phyloP scores from a whole-genome alignment of 2,113 vertebrate species.

The Sylvilagus bachmani region DNA sequence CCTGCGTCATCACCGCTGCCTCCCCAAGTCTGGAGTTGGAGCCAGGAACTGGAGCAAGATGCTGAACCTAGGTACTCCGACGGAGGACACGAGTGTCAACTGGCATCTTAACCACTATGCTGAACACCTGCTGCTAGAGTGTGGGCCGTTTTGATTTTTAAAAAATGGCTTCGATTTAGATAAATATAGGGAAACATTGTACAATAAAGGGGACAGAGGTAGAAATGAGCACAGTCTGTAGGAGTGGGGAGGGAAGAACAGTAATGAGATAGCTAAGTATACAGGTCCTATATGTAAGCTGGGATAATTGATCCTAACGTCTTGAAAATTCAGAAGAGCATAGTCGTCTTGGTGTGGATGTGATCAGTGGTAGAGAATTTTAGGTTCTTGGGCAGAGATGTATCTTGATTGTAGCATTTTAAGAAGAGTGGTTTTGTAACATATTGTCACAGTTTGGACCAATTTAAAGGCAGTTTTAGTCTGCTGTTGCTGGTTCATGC shows the following conservation, averaged over 20 bases:
- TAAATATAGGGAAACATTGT: background rate
- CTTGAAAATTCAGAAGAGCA: background rate
- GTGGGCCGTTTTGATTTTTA: background rate
- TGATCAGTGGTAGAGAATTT: background rate
- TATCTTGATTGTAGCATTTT: constrained; percentile 17
- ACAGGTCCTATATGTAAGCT: background rate
- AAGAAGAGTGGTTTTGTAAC: background rate
- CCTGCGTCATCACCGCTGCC: too few species aligned
- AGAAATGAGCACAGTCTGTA: background rate
- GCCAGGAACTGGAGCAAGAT: too few species aligned
- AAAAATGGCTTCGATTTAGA: constrained; percentile 51
- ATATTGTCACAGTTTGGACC: background rate
- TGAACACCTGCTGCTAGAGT: background rate
- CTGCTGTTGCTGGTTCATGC: background rate
- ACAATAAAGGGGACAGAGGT: background rate
- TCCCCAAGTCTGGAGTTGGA: too few species aligned
- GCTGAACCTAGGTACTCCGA: too few species aligned
- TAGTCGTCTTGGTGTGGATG: background rate
- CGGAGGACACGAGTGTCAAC: too few species aligned
- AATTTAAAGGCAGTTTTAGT: background rate
- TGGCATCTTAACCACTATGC: too few species aligned
- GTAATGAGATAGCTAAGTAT: background rate
- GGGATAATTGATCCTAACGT: background rate
- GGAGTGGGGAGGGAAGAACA: background rate
- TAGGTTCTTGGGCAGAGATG: background rate